phyloP scores from a whole-genome alignment of 2,113 vertebrate genomes.

The Bujurquina vittata region DNA sequence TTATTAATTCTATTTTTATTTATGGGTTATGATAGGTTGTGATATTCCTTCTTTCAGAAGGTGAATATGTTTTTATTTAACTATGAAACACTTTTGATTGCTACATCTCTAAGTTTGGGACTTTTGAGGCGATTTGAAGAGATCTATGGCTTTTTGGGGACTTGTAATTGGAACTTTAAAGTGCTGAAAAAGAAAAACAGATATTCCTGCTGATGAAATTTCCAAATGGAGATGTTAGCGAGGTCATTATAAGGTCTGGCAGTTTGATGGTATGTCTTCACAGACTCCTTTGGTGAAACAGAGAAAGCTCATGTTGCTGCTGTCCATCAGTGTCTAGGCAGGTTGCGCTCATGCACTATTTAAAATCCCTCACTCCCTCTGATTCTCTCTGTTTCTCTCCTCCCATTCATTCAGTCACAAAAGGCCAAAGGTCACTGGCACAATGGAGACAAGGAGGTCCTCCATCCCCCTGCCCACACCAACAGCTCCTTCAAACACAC shows the following conservation, averaged over 20 bases:
- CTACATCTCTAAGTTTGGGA: not conserved
- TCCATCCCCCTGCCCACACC: conserved; percentile 33
- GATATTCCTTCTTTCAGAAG: not conserved
- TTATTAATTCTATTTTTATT: not conserved
- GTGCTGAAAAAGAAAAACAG: not conserved
- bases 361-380: conserved; percentile 65
- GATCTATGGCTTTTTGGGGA: not conserved
- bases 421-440: conserved; percentile 64
- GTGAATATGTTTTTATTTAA: not conserved
- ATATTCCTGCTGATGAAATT: not conserved
- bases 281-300: conserved; percentile 47
- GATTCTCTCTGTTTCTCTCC: conserved; percentile 36
- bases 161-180: not conserved
- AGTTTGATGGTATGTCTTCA: conserved; percentile 38
- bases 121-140: not conserved
- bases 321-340: conserved; percentile 64
- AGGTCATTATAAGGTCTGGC: conserved; percentile 47
- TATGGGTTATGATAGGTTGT: not conserved
- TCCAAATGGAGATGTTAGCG: conserved; percentile 41
- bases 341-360: conserved; percentile 76
- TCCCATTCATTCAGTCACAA: conserved; percentile 69
- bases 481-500: conserved; percentile 30
- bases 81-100: not conserved
- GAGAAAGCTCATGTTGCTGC: conserved; percentile 64
- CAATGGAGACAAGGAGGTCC: conserved; percentile 59